Conservation (phyloP, 2,797 vertebrate genomes). For the Artibeus lituratus region DNA sequence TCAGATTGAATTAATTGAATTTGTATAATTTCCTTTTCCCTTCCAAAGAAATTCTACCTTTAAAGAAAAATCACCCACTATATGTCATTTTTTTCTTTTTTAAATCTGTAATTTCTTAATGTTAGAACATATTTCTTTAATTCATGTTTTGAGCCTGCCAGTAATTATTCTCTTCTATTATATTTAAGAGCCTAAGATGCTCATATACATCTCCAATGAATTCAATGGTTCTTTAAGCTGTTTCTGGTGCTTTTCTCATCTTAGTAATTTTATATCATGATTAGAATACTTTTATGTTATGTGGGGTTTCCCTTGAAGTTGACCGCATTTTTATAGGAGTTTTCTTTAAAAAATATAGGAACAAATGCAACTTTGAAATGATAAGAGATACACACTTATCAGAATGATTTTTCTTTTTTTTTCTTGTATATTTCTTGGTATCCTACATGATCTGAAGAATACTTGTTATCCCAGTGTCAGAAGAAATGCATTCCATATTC, state of each 20-base stretch:
- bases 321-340: neutral
- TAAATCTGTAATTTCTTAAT: slow-evolving; percentile 16
- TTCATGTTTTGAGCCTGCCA: slow-evolving; percentile 24
- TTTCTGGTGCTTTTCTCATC: slow-evolving; percentile 29
- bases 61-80: neutral
- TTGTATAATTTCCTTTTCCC: slow-evolving; percentile 39
- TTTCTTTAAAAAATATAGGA: neutral
- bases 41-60: neutral
- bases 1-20: slow-evolving; percentile 63
- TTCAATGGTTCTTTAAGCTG: neutral
- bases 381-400: neutral
- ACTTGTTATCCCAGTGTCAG: neutral
- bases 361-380: slow-evolving; percentile 1
- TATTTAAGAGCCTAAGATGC: neutral
- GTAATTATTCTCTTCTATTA: slow-evolving; percentile 50
- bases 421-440: neutral
- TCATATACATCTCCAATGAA: neutral
- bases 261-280: slow-evolving; percentile 21
- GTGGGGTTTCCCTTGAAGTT: neutral
- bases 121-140: slow-evolving; percentile 16
- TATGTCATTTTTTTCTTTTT: neutral
- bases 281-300: slow-evolving; percentile 8
- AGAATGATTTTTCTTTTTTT: neutral
- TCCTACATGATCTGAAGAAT: neutral
- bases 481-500: neutral